Evolutionary conservation across 92 coral and sea anemone genomes (phyloP), one percentile per base, ranked within the genome.

Genomic region (Palythoa caribaeorum): DNA sequence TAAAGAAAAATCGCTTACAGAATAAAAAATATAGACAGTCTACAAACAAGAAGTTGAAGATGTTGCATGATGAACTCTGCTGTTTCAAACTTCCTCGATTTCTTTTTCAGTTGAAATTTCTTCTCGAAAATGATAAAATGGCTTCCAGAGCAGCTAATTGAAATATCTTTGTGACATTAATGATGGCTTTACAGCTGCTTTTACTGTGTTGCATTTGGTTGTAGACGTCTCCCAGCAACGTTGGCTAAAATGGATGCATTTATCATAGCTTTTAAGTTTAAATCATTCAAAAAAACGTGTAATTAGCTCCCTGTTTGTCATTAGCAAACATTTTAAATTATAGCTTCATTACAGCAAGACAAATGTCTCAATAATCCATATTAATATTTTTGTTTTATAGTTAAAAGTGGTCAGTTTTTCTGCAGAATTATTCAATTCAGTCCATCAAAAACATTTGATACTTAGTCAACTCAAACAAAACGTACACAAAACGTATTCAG

Each of bases 211-310:
- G 50, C 6, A 20, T 63, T 3, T 3, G 36, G 63, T 36, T 50
- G 16, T 36, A 2, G n/a, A 54, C 5, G 83, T 77, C 20, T 77
- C 83, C 51, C 15, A 77, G 83, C 83, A 77, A 77, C 83, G 21
- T 52, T 52, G 16, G 69, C 48, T 35, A 55, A 77, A 54, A 59
- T 21, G 11, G 9, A 51, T 54, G 17, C 19, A 37, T 77, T 54
- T 36, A 36, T 54, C 48, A 6, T 7, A 53, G 63, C 39, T 1
- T 7, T 28, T 54, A 9, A 63, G 20, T 1, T 63, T 35, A 63
- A 63, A 1, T 77, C 83, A 6, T 19, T 36, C 1, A 77, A 14
- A 5, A 77, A 77, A 55, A 11, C 21, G 69, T 36, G 50, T 77
- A 13, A 54, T 75, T 54, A 36, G 69, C 68, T 17, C 16, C 53